These are phyloP conservation scores for Cryptocephalus moraei DNA, from an alignment of 2,888 invertebrate species.

Conservation along the genomic window DNA sequence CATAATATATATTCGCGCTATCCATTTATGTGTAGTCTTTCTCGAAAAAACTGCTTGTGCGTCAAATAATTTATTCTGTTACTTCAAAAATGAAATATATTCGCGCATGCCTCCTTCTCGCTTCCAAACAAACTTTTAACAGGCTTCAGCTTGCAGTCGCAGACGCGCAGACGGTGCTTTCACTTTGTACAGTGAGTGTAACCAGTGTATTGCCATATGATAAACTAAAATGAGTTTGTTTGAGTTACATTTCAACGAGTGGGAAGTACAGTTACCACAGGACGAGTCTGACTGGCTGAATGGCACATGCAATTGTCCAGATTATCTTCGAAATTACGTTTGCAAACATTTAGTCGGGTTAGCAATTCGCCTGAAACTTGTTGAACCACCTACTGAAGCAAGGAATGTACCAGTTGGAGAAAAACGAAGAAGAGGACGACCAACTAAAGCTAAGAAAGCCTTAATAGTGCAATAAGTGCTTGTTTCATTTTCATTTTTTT, in stretches of 20 bases:
- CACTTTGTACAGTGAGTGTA: background rate
- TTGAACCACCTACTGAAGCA: background rate
- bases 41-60: too few species aligned
- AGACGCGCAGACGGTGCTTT: background rate
- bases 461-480: background rate
- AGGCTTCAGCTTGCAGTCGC: too few species aligned
- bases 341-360: background rate
- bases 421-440: background rate
- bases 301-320: background rate
- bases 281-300: background rate
- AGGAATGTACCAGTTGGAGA: background rate
- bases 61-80: too few species aligned
- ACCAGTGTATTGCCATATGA: background rate
- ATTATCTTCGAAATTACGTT: background rate
- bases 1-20: conserved; percentile 2
- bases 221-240: background rate
- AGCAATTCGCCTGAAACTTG: background rate
- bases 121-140: background rate
- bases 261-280: background rate
- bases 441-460: background rate
- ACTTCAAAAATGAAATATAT: too few species aligned
- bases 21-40: too few species aligned
- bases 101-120: background rate
- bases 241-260: background rate
- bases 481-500: background rate